Percentiles rank a stretch among this genome's conserved stretches.
Evolutionary conservation across 2,888 invertebrate species (phyloP).

Genomic region (Agrilus biguttatus): DNA sequence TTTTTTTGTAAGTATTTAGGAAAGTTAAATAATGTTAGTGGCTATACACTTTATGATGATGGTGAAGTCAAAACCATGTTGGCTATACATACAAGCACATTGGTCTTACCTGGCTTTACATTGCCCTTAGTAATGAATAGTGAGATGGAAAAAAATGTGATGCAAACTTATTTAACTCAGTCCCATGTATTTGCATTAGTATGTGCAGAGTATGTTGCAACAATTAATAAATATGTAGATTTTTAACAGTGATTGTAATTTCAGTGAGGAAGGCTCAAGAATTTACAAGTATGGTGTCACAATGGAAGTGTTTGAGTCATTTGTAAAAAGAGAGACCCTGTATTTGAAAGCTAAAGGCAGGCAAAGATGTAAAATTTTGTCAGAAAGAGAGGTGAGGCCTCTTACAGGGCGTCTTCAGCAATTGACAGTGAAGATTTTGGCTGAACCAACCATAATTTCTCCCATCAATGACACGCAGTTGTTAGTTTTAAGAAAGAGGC

Average conservation of each 20-base stretch:
- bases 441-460: slow-evolving; percentile 47
- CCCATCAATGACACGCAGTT: slow-evolving; percentile 36
- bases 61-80: slow-evolving; percentile 23
- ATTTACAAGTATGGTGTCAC: slow-evolving; percentile 40
- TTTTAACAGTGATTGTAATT: background rate
- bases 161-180: slow-evolving; percentile 40
- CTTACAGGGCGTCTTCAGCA: slow-evolving; percentile 31
- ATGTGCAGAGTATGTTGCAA: slow-evolving; percentile 29
- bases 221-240: background rate
- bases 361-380: slow-evolving; percentile 53
- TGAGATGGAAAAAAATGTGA: slow-evolving; percentile 39
- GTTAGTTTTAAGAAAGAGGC: slow-evolving; percentile 31
- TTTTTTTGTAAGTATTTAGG: slow-evolving; percentile 25
- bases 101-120: slow-evolving; percentile 69
- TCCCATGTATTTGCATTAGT: slow-evolving; percentile 53
- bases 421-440: slow-evolving; percentile 51
- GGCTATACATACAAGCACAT: slow-evolving; percentile 30
- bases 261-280: slow-evolving; percentile 10
- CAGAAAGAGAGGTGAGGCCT: slow-evolving; percentile 22
- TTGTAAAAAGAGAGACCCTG: slow-evolving; percentile 37
- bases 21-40: slow-evolving; percentile 24
- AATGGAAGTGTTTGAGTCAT: slow-evolving; percentile 53
- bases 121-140: slow-evolving; percentile 49
- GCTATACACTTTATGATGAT: slow-evolving; percentile 29
- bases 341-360: slow-evolving; percentile 59